Evolutionary conservation across 2,797 vertebrate genomes (phyloP).

Genomic region (Craterocephalus amniculus): DNA sequence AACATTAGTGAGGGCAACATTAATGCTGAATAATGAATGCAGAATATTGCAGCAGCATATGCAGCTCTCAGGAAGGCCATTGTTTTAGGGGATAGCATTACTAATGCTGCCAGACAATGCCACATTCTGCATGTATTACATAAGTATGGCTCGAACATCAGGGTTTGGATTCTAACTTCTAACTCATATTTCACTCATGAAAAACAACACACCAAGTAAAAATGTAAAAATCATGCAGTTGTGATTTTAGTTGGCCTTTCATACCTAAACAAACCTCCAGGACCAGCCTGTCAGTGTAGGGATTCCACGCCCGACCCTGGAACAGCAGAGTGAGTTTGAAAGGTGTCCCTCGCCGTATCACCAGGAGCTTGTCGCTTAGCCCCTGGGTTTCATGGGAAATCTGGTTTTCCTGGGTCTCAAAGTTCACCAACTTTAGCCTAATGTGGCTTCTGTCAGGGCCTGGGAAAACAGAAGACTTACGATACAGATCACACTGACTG

Average conservation of each 20-base stretch:
- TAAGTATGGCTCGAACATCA: too few species aligned
- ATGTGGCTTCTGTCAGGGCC: neutral
- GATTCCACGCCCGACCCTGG: slow-evolving; percentile 21
- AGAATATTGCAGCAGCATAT: neutral
- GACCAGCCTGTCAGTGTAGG: slow-evolving; percentile 27
- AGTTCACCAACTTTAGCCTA: slow-evolving; percentile 61
- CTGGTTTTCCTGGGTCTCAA: slow-evolving; percentile 59
- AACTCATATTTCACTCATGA: too few species aligned
- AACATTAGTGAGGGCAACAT: neutral
- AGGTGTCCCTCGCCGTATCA: slow-evolving; percentile 70
- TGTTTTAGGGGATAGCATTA: neutral
- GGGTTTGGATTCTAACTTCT: too few species aligned
- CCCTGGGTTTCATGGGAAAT: slow-evolving; percentile 66
- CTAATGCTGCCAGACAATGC: too few species aligned
- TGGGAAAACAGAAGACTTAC: slow-evolving; percentile 16
- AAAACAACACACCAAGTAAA: too few species aligned
- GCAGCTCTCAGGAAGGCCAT: too few species aligned
- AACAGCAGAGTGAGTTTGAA: slow-evolving; percentile 72
- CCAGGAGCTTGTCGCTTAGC: slow-evolving; percentile 61
- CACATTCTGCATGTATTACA: too few species aligned
- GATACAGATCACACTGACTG: neutral
- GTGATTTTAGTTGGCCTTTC: neutral
- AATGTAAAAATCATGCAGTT: neutral
- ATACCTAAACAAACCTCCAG: slow-evolving; percentile 67
- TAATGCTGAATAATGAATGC: neutral